Percentiles rank a stretch among this genome's conserved stretches.
Evolutionary conservation across 2,888 invertebrate genomes (phyloP).

Genomic region (Drosophila algonquin): DNA sequence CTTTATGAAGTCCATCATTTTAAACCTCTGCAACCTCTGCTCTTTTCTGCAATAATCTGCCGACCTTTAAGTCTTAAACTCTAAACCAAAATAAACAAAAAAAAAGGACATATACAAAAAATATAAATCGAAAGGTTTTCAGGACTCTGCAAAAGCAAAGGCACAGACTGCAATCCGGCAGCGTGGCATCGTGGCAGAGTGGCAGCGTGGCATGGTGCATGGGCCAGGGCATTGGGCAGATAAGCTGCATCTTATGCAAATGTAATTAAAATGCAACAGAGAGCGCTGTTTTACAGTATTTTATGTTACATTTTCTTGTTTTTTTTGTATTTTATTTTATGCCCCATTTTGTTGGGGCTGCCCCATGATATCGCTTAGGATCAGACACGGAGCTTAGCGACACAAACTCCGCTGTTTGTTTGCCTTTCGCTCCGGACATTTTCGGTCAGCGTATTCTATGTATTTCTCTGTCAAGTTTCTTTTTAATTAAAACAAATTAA

Average conservation of each 20-base stretch:
- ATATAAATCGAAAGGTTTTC: constrained; percentile 34
- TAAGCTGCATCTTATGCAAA: constrained; percentile 76
- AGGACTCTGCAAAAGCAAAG: background rate
- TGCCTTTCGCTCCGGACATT: constrained; percentile 30
- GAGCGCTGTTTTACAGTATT: constrained; percentile 71
- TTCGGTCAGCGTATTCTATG: constrained; percentile 5
- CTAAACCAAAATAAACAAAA: constrained; percentile 20
- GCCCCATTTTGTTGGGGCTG: constrained; percentile 10
- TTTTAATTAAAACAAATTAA: constrained; percentile 72
- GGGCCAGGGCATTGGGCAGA: constrained; percentile 41
- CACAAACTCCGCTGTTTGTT: constrained; percentile 5
- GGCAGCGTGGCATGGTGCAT: constrained; percentile 25
- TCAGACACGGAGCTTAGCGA: constrained; percentile 28
- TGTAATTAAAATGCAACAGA: constrained; percentile 73
- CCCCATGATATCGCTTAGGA: constrained; percentile 34
- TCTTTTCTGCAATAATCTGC: background rate
- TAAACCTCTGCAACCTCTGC: background rate
- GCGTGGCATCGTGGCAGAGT: constrained; percentile 15
- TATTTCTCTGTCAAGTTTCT: constrained; percentile 42
- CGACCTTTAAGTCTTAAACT: constrained; percentile 8
- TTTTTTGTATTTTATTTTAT: constrained; percentile 13
- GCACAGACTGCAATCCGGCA: constrained; percentile 17
- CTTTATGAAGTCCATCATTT: background rate
- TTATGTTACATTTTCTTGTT: constrained; percentile 57
- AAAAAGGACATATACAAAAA: background rate